Evolutionary conservation across 2,113 vertebrate species (phyloP).

Genomic region (Chiloscyllium plagiosum): DNA sequence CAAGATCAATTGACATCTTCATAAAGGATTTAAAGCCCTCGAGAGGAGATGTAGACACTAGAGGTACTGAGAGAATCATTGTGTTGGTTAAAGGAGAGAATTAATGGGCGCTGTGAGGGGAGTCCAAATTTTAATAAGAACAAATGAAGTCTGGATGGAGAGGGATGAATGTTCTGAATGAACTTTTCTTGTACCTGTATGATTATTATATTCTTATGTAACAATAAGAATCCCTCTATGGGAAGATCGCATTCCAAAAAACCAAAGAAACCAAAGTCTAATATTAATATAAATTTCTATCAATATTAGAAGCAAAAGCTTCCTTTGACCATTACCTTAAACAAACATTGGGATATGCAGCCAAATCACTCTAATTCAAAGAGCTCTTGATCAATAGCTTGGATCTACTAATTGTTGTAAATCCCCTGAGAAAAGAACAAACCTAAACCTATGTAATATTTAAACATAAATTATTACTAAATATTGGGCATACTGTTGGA

Average conservation of each 20-base stretch:
- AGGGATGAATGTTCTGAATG: not conserved
- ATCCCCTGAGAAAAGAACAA: not conserved
- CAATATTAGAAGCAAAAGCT: not conserved
- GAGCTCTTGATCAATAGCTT: not conserved
- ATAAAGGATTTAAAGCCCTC: not conserved
- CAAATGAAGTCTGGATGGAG: not conserved
- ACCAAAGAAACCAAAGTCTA: not conserved
- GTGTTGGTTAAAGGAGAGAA: not conserved
- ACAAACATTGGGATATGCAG: not conserved
- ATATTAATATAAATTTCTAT: not conserved
- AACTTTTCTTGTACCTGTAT: not conserved
- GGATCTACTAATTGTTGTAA: slow-evolving; percentile 19
- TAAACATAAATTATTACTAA: not conserved
- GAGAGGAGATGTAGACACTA: not conserved
- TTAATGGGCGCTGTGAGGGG: not conserved
- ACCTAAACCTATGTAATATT: not conserved
- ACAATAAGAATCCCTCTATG: not conserved
- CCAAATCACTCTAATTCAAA: slow-evolving; percentile 9
- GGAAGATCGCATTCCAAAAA: not conserved
- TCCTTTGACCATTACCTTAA: not conserved
- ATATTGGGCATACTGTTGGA: not conserved
- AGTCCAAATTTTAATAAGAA: not conserved
- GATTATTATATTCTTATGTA: not conserved
- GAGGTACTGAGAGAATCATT: not conserved
- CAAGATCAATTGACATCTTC: not conserved